phyloP scores from a whole-genome alignment of 1,140 invertebrate genomes.

The Drosophila funebris region DNA sequence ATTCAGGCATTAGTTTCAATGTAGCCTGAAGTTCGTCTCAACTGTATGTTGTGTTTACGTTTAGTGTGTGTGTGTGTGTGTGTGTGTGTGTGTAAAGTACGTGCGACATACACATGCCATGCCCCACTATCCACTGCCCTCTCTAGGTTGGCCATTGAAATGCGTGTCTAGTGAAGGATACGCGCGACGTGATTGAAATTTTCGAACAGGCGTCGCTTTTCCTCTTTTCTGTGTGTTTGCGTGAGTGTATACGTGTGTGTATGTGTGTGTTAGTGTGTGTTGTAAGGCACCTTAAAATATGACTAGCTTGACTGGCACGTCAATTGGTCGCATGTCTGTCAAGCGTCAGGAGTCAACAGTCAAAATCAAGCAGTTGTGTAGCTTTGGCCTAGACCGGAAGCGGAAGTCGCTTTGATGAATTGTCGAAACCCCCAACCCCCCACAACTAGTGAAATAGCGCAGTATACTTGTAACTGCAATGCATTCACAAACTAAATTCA shows the following conservation, averaged over 20 bases:
- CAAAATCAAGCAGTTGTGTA: slow-evolving; percentile 56
- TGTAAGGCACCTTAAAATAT: slow-evolving; percentile 44
- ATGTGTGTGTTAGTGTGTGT: background rate
- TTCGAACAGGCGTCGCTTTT: slow-evolving; percentile 41
- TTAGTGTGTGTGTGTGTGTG: background rate
- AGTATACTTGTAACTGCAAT: slow-evolving; percentile 1
- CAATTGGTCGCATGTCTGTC: slow-evolving; percentile 56
- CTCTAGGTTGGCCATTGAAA: slow-evolving; percentile 67
- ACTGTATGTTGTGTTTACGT: background rate
- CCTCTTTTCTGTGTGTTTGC: background rate
- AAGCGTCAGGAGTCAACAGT: slow-evolving; percentile 34
- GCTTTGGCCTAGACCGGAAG: slow-evolving; percentile 55
- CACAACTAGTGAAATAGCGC: background rate
- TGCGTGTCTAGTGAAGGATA: slow-evolving; percentile 80
- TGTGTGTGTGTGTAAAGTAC: slow-evolving; percentile 4
- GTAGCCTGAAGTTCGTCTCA: slow-evolving; percentile 9
- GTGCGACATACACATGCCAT: slow-evolving; percentile 10
- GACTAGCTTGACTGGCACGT: slow-evolving; percentile 57
- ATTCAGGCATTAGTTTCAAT: slow-evolving; percentile 24
- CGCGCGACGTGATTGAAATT: slow-evolving; percentile 76
- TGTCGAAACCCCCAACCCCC: slow-evolving; percentile 14
- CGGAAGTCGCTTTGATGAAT: slow-evolving; percentile 73
- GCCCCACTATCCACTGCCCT: slow-evolving; percentile 8
- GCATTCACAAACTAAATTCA: slow-evolving; percentile 35
- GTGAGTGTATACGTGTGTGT: slow-evolving; percentile 25